Conservation (phyloP, 2,888 invertebrate species). For the Eristalis arbustorum region DNA sequence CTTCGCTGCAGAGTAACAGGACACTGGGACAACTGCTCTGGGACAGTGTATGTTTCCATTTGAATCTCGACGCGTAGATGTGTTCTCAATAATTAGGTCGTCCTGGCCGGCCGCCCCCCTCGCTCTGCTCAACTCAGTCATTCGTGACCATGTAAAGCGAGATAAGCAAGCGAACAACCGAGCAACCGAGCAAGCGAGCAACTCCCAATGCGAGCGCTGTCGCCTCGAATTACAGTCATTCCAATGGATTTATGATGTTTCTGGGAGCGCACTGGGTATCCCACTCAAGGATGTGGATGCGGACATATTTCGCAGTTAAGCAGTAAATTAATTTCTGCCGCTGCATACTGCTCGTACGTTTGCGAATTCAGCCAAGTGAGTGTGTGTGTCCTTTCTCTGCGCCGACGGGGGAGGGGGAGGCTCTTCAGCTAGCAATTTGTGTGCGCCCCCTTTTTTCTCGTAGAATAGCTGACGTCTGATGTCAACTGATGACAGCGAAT, state of each 20-base stretch:
- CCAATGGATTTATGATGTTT: conserved; percentile 41
- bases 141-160: not conserved
- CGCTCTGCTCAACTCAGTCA: not conserved
- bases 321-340: conserved; percentile 20
- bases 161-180: not conserved
- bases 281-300: not conserved
- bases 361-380: conserved; percentile 1
- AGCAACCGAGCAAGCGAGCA: not conserved
- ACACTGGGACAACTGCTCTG: conserved; percentile 22
- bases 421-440: too few species aligned
- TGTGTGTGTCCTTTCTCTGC: not conserved
- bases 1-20: conserved; percentile 26
- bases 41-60: conserved; percentile 24
- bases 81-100: conserved; percentile 45
- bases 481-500: conserved; percentile 51
- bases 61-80: conserved; percentile 27
- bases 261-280: not conserved
- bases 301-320: conserved; percentile 26
- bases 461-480: conserved; percentile 53
- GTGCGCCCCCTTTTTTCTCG: not conserved
- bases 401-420: too few species aligned
- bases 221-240: conserved; percentile 48
- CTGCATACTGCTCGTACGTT: not conserved
- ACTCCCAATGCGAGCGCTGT: conserved; percentile 9
- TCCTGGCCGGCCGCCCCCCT: not conserved